phyloP scores from a whole-genome alignment of 2,888 invertebrate genomes.

The Xestia xanthographa region DNA sequence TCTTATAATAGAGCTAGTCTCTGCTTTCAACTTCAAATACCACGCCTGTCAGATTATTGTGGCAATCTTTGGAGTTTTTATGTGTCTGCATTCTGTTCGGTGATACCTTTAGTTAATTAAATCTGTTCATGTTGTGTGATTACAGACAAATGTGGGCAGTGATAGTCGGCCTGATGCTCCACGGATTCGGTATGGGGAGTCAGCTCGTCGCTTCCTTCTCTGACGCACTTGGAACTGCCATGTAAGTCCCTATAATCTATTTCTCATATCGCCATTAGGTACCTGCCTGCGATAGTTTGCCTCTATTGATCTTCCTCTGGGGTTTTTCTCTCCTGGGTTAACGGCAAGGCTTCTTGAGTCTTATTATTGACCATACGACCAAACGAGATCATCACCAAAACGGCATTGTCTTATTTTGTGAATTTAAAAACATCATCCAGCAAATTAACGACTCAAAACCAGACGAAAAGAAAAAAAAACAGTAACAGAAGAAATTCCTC shows the following conservation, averaged over 20 bases:
- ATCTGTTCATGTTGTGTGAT: constrained; percentile 51
- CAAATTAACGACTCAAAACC: background rate
- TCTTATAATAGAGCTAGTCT: background rate
- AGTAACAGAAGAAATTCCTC: constrained; percentile 25
- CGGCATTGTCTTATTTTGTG: background rate
- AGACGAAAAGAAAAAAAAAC: constrained; percentile 5
- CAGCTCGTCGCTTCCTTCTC: constrained; percentile 96
- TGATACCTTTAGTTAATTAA: background rate
- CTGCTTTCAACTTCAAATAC: background rate
- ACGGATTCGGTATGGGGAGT: constrained; percentile 96
- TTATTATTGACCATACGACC: background rate
- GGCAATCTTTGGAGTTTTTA: constrained; percentile 11
- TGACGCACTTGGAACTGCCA: constrained; percentile 94
- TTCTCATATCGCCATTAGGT: background rate
- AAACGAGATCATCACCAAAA: background rate
- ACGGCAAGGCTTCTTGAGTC: background rate
- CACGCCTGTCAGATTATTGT: constrained; percentile 10
- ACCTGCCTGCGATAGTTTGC: accelerated
- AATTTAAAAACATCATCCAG: background rate
- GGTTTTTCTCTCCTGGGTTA: background rate
- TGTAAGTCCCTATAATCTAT: constrained; percentile 90
- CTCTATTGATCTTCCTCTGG: no score
- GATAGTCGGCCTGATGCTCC: constrained; percentile 93
- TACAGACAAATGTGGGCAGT: constrained; percentile 92
- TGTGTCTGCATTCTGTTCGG: background rate